These are phyloP conservation scores for Diploptera punctata DNA, from an alignment of 2,888 invertebrate genomes.

Conservation along the genomic window DNA sequence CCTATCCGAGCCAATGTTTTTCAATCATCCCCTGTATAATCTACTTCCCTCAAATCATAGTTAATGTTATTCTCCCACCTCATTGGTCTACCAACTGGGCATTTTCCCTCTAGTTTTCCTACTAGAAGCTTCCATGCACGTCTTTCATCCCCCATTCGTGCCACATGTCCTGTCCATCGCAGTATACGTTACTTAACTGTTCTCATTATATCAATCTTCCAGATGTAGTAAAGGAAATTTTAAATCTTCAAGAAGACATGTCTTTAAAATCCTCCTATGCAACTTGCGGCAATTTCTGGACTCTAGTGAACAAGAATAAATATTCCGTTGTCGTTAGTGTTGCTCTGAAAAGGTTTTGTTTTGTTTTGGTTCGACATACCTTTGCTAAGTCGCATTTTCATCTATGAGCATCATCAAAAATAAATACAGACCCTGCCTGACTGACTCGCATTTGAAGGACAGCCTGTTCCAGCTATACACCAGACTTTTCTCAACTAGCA, in stretches of 20 bases:
- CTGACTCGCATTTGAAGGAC: neutral
- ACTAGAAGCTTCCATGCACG: too few species aligned
- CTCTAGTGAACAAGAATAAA: slow-evolving; percentile 5
- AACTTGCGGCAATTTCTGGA: neutral
- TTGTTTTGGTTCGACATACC: slow-evolving; percentile 16
- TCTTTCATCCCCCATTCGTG: too few species aligned
- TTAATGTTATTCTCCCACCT: too few species aligned
- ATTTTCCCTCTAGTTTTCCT: too few species aligned
- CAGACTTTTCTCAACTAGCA: slow-evolving; percentile 3
- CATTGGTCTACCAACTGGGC: too few species aligned
- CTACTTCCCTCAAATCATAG: too few species aligned
- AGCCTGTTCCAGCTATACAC: slow-evolving; percentile 18
- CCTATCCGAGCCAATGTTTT: too few species aligned
- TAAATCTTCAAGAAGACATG: slow-evolving; percentile 9
- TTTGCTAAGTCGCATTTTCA: slow-evolving; percentile 6
- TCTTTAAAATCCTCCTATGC: slow-evolving; percentile 9
- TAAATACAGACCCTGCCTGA: too few species aligned
- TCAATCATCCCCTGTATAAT: too few species aligned
- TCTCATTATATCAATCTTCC: too few species aligned
- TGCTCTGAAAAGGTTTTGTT: slow-evolving; percentile 4
- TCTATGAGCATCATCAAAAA: slow-evolving; percentile 9
- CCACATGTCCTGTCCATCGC: too few species aligned
- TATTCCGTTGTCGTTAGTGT: neutral
- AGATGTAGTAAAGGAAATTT: slow-evolving; percentile 17
- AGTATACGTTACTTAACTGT: too few species aligned